Evolutionary conservation across 2,888 invertebrate genomes (phyloP), one percentile per base, ranked within the genome.

Genomic region (Drosophila nr. perissopoda): DNA sequence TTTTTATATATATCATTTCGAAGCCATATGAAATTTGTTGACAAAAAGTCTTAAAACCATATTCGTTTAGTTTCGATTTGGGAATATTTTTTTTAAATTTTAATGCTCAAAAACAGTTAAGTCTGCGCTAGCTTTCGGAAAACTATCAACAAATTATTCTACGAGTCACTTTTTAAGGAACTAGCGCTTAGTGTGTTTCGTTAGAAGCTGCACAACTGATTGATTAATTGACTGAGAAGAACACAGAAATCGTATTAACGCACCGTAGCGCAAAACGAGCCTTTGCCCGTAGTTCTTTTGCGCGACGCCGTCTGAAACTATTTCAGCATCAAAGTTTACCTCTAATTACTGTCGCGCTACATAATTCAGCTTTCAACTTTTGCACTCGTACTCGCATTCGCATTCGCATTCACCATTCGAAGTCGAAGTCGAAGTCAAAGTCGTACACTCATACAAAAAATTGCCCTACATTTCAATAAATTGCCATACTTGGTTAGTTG

Each of bases 301-400:
- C 62, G 48, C 36, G 48, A 56, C 49, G 36, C 73, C 73, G 75
- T 78, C 85, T 53, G 72, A 88, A 85, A 88, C 90, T 86, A 90
- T 90, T 88, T 70, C 66, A 62, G 73, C 66, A 68, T 73, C 87
- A 86, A 87, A 86, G 81, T 86, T 90, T 75, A 70, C 73, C 83
- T 88, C 80, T 86, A 86, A 86, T 85, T 85, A 88, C 80, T 83
- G 90, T 80, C 83, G 71, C 87, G 85, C 89, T 78, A 88, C 89
- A 90, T 86, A 88, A 90, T 78, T 86, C 78, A 86, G 68, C 57
- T 45, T 25, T 45, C 59, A 76, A 86, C 80, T 83, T 86, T 85
- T 69, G 61, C 80, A 64, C 21, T 61, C 25, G 51, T 48, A 58
- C 21, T 34, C 18, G 18, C 27, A 34, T 10, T 18, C 29, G 48